phyloP scores from a whole-genome alignment of 2,888 invertebrate genomes.

The Crematogaster levior region DNA sequence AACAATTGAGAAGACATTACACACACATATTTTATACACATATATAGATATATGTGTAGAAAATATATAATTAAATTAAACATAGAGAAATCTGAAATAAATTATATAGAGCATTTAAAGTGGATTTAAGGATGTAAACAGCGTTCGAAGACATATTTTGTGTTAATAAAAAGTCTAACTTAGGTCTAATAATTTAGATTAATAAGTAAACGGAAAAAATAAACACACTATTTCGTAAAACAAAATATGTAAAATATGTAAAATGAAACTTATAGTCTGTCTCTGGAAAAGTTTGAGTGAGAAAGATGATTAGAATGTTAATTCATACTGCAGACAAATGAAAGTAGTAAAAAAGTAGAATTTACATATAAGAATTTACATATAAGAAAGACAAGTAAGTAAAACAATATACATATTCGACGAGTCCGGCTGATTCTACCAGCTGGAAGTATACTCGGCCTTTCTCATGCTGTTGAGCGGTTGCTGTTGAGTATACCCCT shows the following conservation, averaged over 20 bases:
- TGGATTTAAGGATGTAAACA: not conserved
- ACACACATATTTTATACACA: too few relatives aligned
- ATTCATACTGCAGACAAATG: constrained; percentile 32
- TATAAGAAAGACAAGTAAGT: constrained; percentile 52
- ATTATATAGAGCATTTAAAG: not conserved
- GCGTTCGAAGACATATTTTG: not conserved
- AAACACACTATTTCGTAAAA: not conserved
- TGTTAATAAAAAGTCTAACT: not conserved
- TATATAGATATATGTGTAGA: not conserved
- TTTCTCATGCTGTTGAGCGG: constrained; percentile 86
- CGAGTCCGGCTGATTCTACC: constrained; percentile 82
- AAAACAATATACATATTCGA: constrained; percentile 64
- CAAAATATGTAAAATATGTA: not conserved
- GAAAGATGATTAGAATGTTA: constrained; percentile 57
- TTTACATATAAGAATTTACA: too few relatives aligned
- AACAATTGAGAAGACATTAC: too few relatives aligned
- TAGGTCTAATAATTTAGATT: not conserved
- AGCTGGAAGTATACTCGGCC: constrained; percentile 85
- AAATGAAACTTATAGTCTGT: constrained; percentile 34
- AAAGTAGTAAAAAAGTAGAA: constrained; percentile 28
- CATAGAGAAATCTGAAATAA: not conserved
- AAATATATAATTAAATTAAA: not conserved
- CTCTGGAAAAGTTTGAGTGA: constrained; percentile 63
- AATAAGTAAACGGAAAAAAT: not conserved
- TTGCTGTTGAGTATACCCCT: constrained; percentile 85